Conservation (phyloP, 35 echinoderm and acorn worm genomes). For the Diadema setosum region DNA sequence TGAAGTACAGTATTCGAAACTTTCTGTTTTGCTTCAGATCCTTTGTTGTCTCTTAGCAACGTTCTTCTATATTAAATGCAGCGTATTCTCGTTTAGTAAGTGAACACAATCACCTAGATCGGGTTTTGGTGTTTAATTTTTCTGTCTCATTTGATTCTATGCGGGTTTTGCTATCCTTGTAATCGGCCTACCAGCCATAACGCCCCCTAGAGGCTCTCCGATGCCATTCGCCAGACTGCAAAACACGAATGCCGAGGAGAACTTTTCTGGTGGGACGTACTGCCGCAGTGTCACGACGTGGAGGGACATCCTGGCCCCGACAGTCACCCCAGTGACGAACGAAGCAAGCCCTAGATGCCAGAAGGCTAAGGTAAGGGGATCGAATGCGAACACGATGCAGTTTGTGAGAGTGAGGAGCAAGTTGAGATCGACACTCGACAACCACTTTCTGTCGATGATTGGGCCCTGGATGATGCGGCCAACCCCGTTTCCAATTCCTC, state of each 20-base stretch:
- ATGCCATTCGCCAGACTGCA: neutral
- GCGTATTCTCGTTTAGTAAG: too few species aligned
- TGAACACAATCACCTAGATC: too few species aligned
- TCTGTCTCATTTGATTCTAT: too few species aligned
- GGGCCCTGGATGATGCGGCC: slow-evolving; percentile 26
- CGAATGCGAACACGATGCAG: neutral
- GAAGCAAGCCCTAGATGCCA: neutral
- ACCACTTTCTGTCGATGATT: neutral
- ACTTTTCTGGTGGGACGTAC: neutral
- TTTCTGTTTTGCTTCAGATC: too few species aligned
- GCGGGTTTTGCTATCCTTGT: too few species aligned
- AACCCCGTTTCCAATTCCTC: slow-evolving; percentile 11
- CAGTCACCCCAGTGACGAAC: neutral
- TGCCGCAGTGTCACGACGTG: neutral
- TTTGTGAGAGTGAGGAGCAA: neutral
- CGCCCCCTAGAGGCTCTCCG: neutral
- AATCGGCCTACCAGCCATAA: neutral
- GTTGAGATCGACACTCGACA: neutral
- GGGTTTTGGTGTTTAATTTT: too few species aligned
- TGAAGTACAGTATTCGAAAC: too few species aligned
- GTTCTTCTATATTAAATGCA: too few species aligned
- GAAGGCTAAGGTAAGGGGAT: neutral
- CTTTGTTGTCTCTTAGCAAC: too few species aligned
- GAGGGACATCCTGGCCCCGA: neutral
- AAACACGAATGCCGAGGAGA: neutral